phyloP scores from a whole-genome alignment of 2,888 invertebrate species.

The Buathra laborator region DNA sequence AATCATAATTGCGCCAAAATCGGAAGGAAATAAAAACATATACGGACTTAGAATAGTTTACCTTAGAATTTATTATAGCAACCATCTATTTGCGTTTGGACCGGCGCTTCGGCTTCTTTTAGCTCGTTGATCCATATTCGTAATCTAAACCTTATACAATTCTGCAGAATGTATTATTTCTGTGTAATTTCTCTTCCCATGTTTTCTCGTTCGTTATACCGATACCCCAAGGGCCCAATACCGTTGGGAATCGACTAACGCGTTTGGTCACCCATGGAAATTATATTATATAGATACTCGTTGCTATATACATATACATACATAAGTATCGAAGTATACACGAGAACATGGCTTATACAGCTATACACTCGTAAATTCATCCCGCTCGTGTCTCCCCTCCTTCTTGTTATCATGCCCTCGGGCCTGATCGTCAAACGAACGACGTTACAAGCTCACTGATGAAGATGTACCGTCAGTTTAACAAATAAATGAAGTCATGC shows the following conservation, averaged over 20 bases:
- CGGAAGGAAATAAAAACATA: no score
- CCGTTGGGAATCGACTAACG: slow-evolving; percentile 28
- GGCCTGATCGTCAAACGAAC: slow-evolving; percentile 48
- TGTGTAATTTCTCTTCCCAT: background rate
- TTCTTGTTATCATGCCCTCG: slow-evolving; percentile 56
- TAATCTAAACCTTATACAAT: background rate
- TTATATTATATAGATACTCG: slow-evolving; percentile 19
- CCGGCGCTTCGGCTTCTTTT: background rate
- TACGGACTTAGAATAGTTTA: no score
- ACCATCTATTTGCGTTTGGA: background rate
- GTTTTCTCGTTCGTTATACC: slow-evolving; percentile 33
- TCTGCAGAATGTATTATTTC: background rate
- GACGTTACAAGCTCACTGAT: slow-evolving; percentile 45
- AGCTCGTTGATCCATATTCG: background rate
- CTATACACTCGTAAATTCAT: slow-evolving; percentile 56
- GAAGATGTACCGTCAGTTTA: slow-evolving; percentile 60
- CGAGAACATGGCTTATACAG: background rate
- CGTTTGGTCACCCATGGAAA: slow-evolving; percentile 40
- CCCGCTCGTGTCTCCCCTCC: slow-evolving; percentile 47
- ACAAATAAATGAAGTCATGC: slow-evolving; percentile 62
- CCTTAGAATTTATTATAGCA: background rate
- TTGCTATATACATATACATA: slow-evolving; percentile 21
- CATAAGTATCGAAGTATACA: background rate
- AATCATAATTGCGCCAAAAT: no score
- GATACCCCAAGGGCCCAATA: slow-evolving; percentile 28